Evolutionary conservation across 2,797 vertebrate genomes (phyloP).

Genomic region (Phoebastria nigripes): DNA sequence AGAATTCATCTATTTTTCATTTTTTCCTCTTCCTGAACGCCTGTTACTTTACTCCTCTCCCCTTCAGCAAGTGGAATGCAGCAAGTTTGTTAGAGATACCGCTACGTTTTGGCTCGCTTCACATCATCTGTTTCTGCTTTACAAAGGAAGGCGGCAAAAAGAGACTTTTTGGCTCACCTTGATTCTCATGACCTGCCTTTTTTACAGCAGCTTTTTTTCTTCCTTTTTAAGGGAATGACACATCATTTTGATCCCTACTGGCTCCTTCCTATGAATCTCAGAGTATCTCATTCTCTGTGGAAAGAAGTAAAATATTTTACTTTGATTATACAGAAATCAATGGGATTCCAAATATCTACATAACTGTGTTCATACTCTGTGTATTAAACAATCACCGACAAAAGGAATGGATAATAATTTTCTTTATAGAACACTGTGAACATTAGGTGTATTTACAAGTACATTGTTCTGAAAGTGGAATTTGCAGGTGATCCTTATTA

Average conservation of each 20-base stretch:
- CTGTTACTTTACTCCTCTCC: background rate
- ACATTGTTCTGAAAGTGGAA: background rate
- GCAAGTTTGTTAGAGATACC: background rate
- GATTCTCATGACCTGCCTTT: background rate
- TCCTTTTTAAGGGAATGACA: background rate
- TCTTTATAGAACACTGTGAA: background rate
- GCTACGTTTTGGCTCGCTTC: background rate
- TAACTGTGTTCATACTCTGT: background rate
- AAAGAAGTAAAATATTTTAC: background rate
- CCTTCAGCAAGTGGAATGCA: background rate
- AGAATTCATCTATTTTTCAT: background rate
- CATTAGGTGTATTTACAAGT: background rate
- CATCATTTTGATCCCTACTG: background rate
- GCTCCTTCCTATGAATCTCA: background rate
- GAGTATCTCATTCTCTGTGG: background rate
- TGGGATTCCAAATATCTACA: background rate
- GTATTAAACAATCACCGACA: background rate
- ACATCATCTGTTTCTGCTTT: background rate
- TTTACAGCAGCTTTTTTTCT: background rate
- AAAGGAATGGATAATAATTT: background rate
- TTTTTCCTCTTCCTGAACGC: background rate
- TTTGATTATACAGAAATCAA: background rate
- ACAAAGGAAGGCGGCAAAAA: background rate
- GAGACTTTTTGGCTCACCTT: slow-evolving; percentile 27
- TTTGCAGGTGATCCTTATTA: background rate